Evolutionary conservation across 2,113 vertebrate species (phyloP), one percentile per base, ranked within the genome.

Genomic region (Neodon shergylaensis): DNA sequence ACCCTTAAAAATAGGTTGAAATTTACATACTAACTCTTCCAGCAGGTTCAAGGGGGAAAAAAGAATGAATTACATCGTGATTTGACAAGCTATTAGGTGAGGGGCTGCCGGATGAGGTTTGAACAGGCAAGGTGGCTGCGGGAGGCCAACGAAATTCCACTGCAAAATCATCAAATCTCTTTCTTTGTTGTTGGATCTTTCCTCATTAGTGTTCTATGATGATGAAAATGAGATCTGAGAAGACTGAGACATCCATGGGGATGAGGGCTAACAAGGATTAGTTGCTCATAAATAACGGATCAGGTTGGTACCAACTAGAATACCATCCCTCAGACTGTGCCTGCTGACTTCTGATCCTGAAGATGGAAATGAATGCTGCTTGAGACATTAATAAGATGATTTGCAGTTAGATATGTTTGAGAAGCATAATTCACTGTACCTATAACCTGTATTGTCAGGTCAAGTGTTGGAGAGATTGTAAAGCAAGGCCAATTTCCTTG

Each of bases 1-100:
- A 99, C 98, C 98, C 98, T 98, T 98, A 98, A 99, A 98, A 99
- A 99, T 99, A 98, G 98, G 98, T 98, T 99, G 98, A 98, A 98
- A 99, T 99, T 99, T 99, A 98, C 99, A 99, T 99, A 98, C 98
- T 98, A 98, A 98, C 98, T 98, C 98, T 98, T 98, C 96, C 93
- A 96, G 97, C 96, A 98, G 97, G 97, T 97, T 98, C 97, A 95
- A 97, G 89, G 61, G 81, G 63, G 3, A n/a, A 24, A 88, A 0
- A 7, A 96, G 92, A 96, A 98, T 97, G 97, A 97, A 97, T 97
- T 96, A 97, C 96, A 85, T 74, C 36, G 58, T 76, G 47, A 77
- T 94, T 84, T 96, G 94, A 96, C 0, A 81, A 96, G 94, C 92
- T 33, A 0, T 94, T 77, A 85, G 4, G 70, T 72, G 33, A 70